These are phyloP conservation scores for Pseudomugil tenellus DNA, from an alignment of 2,797 vertebrate species.

Conservation along the genomic window DNA sequence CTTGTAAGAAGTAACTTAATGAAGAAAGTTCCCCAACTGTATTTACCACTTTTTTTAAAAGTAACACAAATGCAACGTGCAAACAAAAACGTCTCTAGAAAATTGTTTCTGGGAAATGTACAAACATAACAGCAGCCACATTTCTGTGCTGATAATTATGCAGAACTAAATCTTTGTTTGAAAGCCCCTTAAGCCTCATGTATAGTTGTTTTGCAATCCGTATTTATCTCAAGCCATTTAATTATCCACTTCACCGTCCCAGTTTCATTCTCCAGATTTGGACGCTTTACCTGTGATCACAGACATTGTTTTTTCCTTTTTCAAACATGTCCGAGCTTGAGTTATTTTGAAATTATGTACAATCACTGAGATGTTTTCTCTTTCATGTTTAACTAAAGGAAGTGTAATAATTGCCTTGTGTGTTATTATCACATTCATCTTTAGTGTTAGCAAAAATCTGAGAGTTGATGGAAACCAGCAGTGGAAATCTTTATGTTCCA, in stretches of 20 bases:
- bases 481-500: constrained; percentile 12
- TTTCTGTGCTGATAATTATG: constrained; percentile 31
- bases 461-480: constrained; percentile 31
- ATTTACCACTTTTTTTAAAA: neutral
- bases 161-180: constrained; percentile 19
- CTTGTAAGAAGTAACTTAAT: neutral
- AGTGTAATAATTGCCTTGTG: constrained; percentile 39
- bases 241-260: constrained; percentile 25
- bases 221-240: constrained; percentile 36
- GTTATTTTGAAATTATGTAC: constrained; percentile 26
- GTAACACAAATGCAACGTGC: too few relatives aligned
- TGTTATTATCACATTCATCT: constrained; percentile 45
- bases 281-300: constrained; percentile 19
- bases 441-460: constrained; percentile 41
- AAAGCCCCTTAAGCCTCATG: constrained; percentile 30
- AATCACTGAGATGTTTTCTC: constrained; percentile 22
- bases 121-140: neutral
- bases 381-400: neutral
- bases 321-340: constrained; percentile 51
- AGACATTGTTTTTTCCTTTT: neutral
- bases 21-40: neutral
- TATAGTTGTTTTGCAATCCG: constrained; percentile 49
- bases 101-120: too few relatives aligned
- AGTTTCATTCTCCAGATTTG: constrained; percentile 27
- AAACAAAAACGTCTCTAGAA: too few relatives aligned